phyloP scores from a whole-genome alignment of 2,113 vertebrate genomes.

The Anser cygnoides region DNA sequence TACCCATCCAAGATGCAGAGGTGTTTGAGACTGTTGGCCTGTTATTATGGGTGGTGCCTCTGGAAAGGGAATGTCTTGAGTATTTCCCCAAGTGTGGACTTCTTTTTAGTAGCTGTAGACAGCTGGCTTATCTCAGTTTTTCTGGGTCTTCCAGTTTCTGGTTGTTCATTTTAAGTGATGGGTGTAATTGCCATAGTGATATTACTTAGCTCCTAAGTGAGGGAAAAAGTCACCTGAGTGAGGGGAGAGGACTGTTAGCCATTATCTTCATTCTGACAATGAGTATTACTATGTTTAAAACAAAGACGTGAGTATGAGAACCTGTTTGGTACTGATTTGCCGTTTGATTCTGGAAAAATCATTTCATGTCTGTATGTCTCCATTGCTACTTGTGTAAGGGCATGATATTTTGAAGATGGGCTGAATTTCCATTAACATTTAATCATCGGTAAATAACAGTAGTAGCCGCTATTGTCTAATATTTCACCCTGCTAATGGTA shows the following conservation, averaged over 20 bases:
- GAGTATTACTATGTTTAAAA: neutral
- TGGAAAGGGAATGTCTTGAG: conserved; percentile 24
- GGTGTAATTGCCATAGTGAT: neutral
- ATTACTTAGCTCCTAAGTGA: neutral
- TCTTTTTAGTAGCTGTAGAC: conserved; percentile 29
- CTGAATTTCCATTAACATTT: neutral
- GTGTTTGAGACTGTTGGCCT: conserved; percentile 36
- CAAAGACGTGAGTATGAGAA: neutral
- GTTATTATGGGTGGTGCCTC: conserved; percentile 17
- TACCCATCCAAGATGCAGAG: conserved; percentile 21
- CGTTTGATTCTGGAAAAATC: neutral
- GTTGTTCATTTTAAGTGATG: neutral
- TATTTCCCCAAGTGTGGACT: conserved; percentile 20
- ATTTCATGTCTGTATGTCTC: neutral
- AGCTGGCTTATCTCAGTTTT: conserved; percentile 17
- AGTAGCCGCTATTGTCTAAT: neutral
- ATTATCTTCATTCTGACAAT: neutral
- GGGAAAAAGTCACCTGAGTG: neutral
- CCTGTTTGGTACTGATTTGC: neutral
- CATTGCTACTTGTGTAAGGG: neutral
- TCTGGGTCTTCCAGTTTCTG: conserved; percentile 23
- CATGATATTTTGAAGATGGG: neutral
- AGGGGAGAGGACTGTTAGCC: neutral
- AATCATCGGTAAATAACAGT: conserved; percentile 2
- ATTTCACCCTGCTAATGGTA: neutral